phyloP scores from a whole-genome alignment of 2,113 vertebrate species.

The Sciurus niger region DNA sequence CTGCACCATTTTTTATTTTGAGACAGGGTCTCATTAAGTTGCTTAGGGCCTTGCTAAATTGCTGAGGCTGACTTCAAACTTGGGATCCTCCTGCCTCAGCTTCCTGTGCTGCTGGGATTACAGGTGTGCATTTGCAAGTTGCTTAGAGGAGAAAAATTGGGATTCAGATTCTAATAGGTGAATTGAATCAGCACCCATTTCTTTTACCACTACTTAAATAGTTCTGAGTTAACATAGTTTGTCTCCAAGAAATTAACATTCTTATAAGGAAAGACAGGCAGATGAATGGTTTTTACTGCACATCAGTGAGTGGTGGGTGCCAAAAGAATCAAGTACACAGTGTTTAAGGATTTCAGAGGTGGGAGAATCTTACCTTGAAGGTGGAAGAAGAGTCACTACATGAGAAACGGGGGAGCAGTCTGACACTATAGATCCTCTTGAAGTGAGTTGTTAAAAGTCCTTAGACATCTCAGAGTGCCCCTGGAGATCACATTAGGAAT shows the following conservation, averaged over 20 bases:
- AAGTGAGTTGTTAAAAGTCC: not conserved
- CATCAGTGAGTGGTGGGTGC: not conserved
- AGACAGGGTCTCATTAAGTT: no score
- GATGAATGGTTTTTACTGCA: not conserved
- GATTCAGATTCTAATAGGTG: constrained; percentile 30
- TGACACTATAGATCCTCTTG: not conserved
- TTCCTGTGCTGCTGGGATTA: no score
- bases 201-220: constrained; percentile 49
- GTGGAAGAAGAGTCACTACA: not conserved
- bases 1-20: no score
- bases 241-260: not conserved
- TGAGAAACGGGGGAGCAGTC: not conserved
- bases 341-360: not conserved
- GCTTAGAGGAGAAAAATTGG: not conserved
- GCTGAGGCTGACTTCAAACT: no score
- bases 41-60: no score
- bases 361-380: not conserved
- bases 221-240: not conserved
- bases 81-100: no score
- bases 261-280: constrained; percentile 36
- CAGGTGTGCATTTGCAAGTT: not conserved
- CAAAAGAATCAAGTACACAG: not conserved
- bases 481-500: constrained; percentile 60
- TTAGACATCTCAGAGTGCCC: not conserved
- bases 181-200: constrained; percentile 18